These are phyloP conservation scores for Drosophila eugracilis DNA, from an alignment of 1,140 invertebrate species.

Conservation along the genomic window DNA sequence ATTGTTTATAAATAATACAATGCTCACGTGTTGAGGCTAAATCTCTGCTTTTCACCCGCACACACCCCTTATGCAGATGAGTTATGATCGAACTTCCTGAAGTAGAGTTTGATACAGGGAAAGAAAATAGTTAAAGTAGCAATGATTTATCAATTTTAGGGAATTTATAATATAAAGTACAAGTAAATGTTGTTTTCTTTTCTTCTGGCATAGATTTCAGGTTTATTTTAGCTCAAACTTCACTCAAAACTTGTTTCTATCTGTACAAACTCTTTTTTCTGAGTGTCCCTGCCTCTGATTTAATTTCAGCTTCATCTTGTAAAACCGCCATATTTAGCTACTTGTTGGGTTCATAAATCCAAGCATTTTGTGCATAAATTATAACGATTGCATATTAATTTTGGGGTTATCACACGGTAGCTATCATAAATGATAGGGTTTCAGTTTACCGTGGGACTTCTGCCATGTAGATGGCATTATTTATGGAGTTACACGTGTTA, in stretches of 20 bases:
- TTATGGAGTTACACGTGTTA: slow-evolving; percentile 74
- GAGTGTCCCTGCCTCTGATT: slow-evolving; percentile 10
- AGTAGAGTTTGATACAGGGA: no score
- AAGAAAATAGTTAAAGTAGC: no score
- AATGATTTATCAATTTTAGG: no score
- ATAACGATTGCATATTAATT: slow-evolving; percentile 71
- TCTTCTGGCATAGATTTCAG: no score
- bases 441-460: slow-evolving; percentile 14
- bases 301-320: slow-evolving; percentile 26
- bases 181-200: no score
- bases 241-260: background rate
- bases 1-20: slow-evolving; percentile 76
- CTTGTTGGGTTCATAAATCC: slow-evolving; percentile 67
- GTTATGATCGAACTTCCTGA: slow-evolving; percentile 49
- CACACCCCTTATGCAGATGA: slow-evolving; percentile 30
- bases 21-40: slow-evolving; percentile 67
- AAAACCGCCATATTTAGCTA: slow-evolving; percentile 10
- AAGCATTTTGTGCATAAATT: slow-evolving; percentile 73
- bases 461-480: slow-evolving; percentile 53
- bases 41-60: slow-evolving; percentile 21
- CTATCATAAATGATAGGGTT: slow-evolving; percentile 41
- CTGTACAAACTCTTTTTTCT: no score
- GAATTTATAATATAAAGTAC: no score
- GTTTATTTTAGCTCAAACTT: no score
- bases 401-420: slow-evolving; percentile 44